phyloP scores from a whole-genome alignment of 2,888 invertebrate species.

The Drosophila niveifrons region DNA sequence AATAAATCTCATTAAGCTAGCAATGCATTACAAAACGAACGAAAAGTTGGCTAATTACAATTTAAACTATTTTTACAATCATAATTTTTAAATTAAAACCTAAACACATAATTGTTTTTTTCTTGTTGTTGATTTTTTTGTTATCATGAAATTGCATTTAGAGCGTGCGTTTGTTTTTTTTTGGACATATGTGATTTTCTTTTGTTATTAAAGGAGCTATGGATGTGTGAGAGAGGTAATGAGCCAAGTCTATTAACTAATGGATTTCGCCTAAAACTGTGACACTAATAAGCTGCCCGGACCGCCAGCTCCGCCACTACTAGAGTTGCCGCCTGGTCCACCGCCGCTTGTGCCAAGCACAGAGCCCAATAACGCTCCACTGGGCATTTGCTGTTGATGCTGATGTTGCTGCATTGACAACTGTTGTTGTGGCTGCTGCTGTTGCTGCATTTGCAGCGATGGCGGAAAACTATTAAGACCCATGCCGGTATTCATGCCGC shows the following conservation, averaged over 20 bases:
- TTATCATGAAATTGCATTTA: slow-evolving; percentile 74
- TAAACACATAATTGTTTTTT: slow-evolving; percentile 64
- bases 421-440: slow-evolving; percentile 70
- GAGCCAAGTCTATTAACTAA: slow-evolving; percentile 77
- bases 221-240: slow-evolving; percentile 68
- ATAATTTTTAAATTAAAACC: slow-evolving; percentile 69
- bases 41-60: slow-evolving; percentile 77
- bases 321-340: slow-evolving; percentile 45
- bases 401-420: slow-evolving; percentile 48
- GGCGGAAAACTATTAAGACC: slow-evolving; percentile 71
- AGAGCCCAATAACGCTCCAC: slow-evolving; percentile 68
- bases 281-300: slow-evolving; percentile 85
- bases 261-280: slow-evolving; percentile 79
- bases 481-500: slow-evolving; percentile 60
- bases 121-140: too few relatives aligned
- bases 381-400: slow-evolving; percentile 66
- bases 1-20: slow-evolving; percentile 80
- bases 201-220: slow-evolving; percentile 20
- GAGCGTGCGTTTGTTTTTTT: slow-evolving; percentile 31
- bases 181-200: slow-evolving; percentile 33
- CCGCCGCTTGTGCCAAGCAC: slow-evolving; percentile 63
- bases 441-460: slow-evolving; percentile 77
- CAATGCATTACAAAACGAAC: slow-evolving; percentile 61
- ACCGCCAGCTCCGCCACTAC: slow-evolving; percentile 60
- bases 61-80: slow-evolving; percentile 75